Conservation (phyloP, 2,797 vertebrate genomes). For the Micromesistius poutassou region DNA sequence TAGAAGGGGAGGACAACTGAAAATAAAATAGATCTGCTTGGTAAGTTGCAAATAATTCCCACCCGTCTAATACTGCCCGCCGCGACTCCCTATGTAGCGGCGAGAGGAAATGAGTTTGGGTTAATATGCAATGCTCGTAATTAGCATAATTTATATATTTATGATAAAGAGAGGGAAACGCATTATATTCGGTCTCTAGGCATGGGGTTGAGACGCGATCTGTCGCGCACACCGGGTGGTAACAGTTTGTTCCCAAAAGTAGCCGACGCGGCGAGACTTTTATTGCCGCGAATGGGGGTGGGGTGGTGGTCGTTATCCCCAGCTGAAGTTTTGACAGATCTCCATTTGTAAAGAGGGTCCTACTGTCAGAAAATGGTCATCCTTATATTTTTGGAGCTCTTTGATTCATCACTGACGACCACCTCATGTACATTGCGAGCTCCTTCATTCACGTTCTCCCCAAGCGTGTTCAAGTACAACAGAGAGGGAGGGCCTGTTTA, state of each 20-base stretch:
- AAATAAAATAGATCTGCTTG: constrained; percentile 66
- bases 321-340: constrained; percentile 75
- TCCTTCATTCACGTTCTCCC: constrained; percentile 26
- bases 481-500: constrained; percentile 54
- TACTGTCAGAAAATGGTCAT: constrained; percentile 23
- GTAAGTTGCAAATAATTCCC: constrained; percentile 70
- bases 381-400: constrained; percentile 6
- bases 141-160: constrained; percentile 99
- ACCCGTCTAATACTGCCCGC: constrained; percentile 30
- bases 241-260: constrained; percentile 54
- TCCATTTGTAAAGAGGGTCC: constrained; percentile 32
- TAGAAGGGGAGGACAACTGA: constrained; percentile 62
- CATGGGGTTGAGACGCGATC: constrained; percentile 45
- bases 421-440: constrained; percentile 17
- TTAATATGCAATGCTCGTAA: constrained; percentile 98
- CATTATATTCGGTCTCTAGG: constrained; percentile 66
- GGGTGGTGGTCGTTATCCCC: constrained; percentile 60
- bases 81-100: constrained; percentile 44
- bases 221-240: constrained; percentile 40
- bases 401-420: constrained; percentile 12
- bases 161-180: constrained; percentile 90
- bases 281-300: constrained; percentile 67
- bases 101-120: constrained; percentile 80
- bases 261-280: constrained; percentile 63
- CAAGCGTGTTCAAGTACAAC: constrained; percentile 34